These are phyloP conservation scores for Xyrauchen texanus DNA, from an alignment of 2,113 vertebrate genomes.

Conservation along the genomic window DNA sequence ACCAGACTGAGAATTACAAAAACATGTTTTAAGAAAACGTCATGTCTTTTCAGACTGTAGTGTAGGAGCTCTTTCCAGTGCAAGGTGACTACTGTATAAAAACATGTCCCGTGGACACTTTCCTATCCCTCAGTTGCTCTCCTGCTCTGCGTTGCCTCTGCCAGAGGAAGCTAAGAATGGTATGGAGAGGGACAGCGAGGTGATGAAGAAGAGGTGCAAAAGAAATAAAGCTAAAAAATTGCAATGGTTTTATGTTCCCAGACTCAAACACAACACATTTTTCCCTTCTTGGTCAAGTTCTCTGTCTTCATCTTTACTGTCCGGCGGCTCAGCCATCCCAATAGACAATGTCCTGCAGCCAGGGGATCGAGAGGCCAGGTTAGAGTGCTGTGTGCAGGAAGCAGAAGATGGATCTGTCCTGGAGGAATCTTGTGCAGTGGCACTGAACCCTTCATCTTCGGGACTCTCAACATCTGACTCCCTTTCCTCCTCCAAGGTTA, in stretches of 20 bases:
- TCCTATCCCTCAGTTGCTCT: slow-evolving; percentile 25
- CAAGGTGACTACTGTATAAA: slow-evolving; percentile 65
- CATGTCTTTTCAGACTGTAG: neutral
- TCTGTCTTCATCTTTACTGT: slow-evolving; percentile 64
- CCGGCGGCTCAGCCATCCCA: slow-evolving; percentile 47
- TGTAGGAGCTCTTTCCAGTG: slow-evolving; percentile 62
- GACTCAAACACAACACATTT: slow-evolving; percentile 56
- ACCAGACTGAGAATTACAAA: neutral
- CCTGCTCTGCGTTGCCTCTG: slow-evolving; percentile 18
- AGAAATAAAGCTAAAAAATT: slow-evolving; percentile 43
- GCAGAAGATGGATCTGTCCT: slow-evolving; percentile 49
- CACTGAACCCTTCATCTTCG: slow-evolving; percentile 69
- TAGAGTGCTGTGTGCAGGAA: slow-evolving; percentile 43
- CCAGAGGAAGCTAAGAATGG: slow-evolving; percentile 48
- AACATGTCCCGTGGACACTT: slow-evolving; percentile 53
- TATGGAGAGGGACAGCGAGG: slow-evolving; percentile 43
- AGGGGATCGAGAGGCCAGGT: slow-evolving; percentile 26
- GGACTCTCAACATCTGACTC: slow-evolving; percentile 77
- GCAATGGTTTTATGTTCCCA: slow-evolving; percentile 69
- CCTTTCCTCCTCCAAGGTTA: slow-evolving; percentile 82
- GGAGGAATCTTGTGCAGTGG: slow-evolving; percentile 29
- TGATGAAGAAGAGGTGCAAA: slow-evolving; percentile 58
- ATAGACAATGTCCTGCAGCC: slow-evolving; percentile 67
- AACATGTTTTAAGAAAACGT: slow-evolving; percentile 11
- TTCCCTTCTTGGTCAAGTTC: slow-evolving; percentile 59